A percentile compares a stretch with the other conserved stretches of the same genome.
Evolutionary conservation across 2,797 vertebrate species (phyloP).

Genomic region (Acipenser ruthenus): DNA sequence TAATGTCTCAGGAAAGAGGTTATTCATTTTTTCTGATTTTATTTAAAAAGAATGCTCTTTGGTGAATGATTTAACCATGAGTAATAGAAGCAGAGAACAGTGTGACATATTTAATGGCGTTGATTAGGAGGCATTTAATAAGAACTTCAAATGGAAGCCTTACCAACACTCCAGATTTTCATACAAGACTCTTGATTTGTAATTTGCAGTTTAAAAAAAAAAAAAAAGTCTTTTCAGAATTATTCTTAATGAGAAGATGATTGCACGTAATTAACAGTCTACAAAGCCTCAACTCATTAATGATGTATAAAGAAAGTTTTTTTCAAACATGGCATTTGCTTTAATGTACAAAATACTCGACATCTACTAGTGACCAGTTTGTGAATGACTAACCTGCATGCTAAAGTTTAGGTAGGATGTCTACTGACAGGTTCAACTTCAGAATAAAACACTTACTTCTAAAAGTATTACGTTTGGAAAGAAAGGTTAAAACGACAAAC

Average conservation of each 20-base stretch:
- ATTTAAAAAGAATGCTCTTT: constrained; percentile 11
- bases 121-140: background rate
- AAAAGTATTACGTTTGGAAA: no score
- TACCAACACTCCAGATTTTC: background rate
- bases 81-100: constrained; percentile 14
- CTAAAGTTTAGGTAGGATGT: no score
- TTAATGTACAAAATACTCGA: no score
- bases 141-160: background rate
- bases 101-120: constrained; percentile 8
- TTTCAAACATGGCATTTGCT: no score
- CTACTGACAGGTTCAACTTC: no score
- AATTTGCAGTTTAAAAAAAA: background rate
- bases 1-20: constrained; percentile 7
- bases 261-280: no score
- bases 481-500: no score
- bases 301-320: no score
- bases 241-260: background rate
- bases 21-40: constrained; percentile 17
- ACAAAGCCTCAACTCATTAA: no score
- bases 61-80: constrained; percentile 15
- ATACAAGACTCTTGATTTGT: background rate
- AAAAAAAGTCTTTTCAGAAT: background rate
- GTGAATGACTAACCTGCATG: no score
- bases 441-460: no score
- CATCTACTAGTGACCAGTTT: no score